phyloP scores from a whole-genome alignment of 2,797 vertebrate genomes.

The Arvicola amphibius region DNA sequence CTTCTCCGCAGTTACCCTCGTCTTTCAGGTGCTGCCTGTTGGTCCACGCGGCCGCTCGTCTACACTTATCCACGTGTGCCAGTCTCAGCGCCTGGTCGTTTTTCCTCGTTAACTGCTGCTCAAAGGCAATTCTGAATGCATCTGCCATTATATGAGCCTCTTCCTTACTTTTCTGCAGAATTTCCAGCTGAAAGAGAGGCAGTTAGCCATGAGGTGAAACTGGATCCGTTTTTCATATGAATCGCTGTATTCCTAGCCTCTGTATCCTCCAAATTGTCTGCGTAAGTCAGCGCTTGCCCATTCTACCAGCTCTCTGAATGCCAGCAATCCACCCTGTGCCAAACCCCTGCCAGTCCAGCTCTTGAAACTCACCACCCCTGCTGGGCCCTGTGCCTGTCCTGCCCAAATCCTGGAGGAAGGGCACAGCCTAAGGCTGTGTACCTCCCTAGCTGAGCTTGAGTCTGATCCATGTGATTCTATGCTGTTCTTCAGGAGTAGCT shows the following conservation, averaged over 20 bases:
- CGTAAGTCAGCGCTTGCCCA: background rate
- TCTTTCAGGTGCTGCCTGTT: conserved; percentile 85
- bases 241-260: background rate
- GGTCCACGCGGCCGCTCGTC: conserved; percentile 82
- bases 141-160: conserved; percentile 93
- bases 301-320: background rate
- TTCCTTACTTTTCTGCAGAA: conserved; percentile 90
- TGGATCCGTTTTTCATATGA: background rate
- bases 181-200: conserved; percentile 87
- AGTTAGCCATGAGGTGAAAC: background rate
- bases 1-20: conserved; percentile 81
- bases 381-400: background rate
- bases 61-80: conserved; percentile 86
- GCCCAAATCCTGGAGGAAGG: background rate
- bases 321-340: background rate
- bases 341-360: background rate
- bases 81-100: conserved; percentile 91
- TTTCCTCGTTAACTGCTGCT: conserved; percentile 93
- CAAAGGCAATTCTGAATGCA: conserved; percentile 96
- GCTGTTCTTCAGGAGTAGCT: background rate
- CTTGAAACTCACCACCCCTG: background rate
- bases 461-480: background rate
- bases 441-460: background rate
- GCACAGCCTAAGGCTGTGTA: background rate
- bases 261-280: background rate